Evolutionary conservation across 2,797 vertebrate genomes (phyloP).

Genomic region (Parauchenoglanis ngamensis): DNA sequence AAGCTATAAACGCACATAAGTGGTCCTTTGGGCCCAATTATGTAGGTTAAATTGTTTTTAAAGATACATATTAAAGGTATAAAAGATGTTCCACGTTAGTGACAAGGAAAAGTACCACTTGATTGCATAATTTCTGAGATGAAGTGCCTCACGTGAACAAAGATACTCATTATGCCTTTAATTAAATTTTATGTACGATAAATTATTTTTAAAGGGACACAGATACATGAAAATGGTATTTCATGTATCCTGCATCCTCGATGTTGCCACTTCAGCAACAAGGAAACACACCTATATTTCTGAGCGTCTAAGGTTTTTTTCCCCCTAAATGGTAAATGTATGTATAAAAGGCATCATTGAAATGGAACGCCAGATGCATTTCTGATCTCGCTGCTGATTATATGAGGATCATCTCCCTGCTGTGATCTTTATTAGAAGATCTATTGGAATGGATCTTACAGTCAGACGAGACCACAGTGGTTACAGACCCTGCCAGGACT

Average conservation of each 20-base stretch:
- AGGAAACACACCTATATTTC: neutral
- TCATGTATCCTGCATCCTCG: neutral
- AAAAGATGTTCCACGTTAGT: neutral
- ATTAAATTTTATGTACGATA: neutral
- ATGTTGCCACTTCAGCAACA: neutral
- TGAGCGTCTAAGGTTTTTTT: neutral
- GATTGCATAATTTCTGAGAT: too few relatives aligned
- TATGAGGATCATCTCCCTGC: constrained; percentile 45
- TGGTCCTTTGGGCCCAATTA: neutral
- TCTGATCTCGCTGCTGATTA: constrained; percentile 19
- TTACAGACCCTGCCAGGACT: constrained; percentile 55
- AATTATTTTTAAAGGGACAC: neutral
- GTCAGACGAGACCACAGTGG: constrained; percentile 27
- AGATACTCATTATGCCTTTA: neutral
- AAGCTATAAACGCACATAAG: neutral
- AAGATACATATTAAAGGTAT: neutral
- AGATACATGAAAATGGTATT: neutral
- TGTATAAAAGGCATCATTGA: neutral
- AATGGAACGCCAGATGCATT: neutral
- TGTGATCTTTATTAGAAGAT: constrained; percentile 58
- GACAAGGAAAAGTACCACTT: neutral
- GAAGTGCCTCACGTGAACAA: too few relatives aligned
- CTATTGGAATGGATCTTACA: constrained; percentile 38
- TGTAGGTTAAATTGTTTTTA: neutral
- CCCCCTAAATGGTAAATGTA: neutral